phyloP scores from a whole-genome alignment of 2,113 vertebrate genomes.

The Gadus chalcogrammus region DNA sequence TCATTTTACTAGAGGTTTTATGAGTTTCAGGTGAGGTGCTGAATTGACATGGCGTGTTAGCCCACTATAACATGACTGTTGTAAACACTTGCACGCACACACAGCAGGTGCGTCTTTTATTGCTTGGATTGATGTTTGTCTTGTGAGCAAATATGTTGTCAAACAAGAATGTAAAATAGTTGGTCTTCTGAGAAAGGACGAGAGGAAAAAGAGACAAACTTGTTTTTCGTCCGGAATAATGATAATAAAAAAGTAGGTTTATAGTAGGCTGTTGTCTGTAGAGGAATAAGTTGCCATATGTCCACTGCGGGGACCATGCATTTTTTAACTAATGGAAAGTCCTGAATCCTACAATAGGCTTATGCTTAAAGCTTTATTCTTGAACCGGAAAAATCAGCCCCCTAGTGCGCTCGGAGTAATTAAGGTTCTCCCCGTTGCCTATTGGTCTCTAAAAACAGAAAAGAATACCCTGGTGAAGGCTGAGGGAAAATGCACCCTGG shows the following conservation, averaged over 20 bases:
- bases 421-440: slow-evolving; percentile 64
- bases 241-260: too few relatives aligned
- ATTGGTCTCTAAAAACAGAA: slow-evolving; percentile 47
- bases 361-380: slow-evolving; percentile 39
- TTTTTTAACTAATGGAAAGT: background rate
- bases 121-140: too few relatives aligned
- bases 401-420: slow-evolving; percentile 66
- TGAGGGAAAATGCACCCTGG: slow-evolving; percentile 18
- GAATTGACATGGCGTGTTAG: too few relatives aligned
- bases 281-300: too few relatives aligned
- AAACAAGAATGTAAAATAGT: background rate
- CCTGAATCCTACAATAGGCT: slow-evolving; percentile 27
- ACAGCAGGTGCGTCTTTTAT: too few relatives aligned
- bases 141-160: background rate
- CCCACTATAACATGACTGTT: background rate
- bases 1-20: too few relatives aligned
- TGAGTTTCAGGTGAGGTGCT: too few relatives aligned
- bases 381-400: slow-evolving; percentile 64
- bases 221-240: too few relatives aligned
- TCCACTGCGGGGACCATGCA: background rate
- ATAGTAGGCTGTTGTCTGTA: too few relatives aligned
- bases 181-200: background rate
- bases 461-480: slow-evolving; percentile 35
- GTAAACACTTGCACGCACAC: too few relatives aligned
- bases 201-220: too few relatives aligned